Evolutionary conservation across 2,797 vertebrate genomes (phyloP).

Genomic region (Pseudotriccus pelzelni): DNA sequence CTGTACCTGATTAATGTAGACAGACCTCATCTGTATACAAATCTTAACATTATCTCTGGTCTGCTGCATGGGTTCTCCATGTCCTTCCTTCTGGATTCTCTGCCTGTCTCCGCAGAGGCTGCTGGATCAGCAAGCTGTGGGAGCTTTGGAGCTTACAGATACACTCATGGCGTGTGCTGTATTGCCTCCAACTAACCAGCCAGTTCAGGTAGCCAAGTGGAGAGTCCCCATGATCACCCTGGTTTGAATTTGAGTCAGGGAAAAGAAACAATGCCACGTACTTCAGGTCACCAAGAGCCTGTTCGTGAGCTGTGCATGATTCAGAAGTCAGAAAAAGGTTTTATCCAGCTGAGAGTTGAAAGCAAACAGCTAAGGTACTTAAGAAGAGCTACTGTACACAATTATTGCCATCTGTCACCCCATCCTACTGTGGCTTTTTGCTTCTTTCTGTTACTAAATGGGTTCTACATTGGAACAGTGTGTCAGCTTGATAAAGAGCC

Average conservation of each 20-base stretch:
- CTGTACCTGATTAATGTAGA: not conserved
- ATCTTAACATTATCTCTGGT: not conserved
- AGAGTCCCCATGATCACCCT: not conserved
- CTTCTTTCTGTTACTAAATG: conserved; percentile 4
- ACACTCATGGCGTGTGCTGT: not conserved
- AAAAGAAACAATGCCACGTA: not conserved
- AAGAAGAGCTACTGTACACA: not conserved
- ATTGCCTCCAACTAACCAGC: not conserved
- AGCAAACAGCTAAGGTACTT: conserved; percentile 25
- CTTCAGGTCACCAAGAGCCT: not conserved
- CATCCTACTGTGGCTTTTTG: not conserved
- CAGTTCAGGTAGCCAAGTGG: not conserved
- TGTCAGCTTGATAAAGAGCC: not conserved
- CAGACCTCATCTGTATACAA: not conserved
- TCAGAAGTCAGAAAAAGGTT: conserved; percentile 2
- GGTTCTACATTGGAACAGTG: not conserved
- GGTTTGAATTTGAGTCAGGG: not conserved
- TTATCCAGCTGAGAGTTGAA: conserved; percentile 31
- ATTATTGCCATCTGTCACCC: conserved; percentile 33
- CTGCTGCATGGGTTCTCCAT: not conserved
- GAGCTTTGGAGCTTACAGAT: not conserved
- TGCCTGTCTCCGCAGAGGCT: not conserved
- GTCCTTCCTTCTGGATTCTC: not conserved
- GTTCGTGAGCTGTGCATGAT: not conserved
- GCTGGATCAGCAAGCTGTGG: not conserved